Evolutionary conservation across 1,140 invertebrate genomes (phyloP).

Genomic region (Vanessa tameamea): DNA sequence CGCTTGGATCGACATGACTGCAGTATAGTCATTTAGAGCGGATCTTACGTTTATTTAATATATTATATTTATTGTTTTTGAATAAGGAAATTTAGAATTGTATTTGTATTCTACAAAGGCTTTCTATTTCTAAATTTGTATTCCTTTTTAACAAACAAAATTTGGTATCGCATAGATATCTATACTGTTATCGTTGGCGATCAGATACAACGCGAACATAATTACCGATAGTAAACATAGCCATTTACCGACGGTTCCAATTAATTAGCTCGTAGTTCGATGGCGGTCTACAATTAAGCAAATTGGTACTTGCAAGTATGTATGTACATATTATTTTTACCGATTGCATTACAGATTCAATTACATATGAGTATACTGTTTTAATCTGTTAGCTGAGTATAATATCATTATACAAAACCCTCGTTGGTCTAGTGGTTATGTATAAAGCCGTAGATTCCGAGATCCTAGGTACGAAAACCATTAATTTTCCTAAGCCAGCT

Average conservation of each 20-base stretch:
- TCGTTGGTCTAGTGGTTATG: no score
- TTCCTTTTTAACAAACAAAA: no score
- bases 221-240: background rate
- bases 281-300: conserved; percentile 1
- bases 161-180: no score
- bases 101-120: no score
- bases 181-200: background rate
- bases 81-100: no score
- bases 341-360: background rate
- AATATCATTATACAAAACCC: no score
- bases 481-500: no score
- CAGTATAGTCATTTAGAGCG: conserved; percentile 33
- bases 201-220: background rate
- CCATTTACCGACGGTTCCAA: conserved; percentile 1
- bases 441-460: no score
- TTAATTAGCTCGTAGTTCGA: conserved; percentile 10
- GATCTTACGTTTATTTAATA: conserved; percentile 17
- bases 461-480: no score
- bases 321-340: conserved; percentile 1
- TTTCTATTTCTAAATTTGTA: no score
- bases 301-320: background rate
- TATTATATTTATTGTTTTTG: background rate
- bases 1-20: conserved; percentile 30
- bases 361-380: background rate
- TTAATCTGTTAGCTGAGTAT: no score